Base-by-base conservation (phyloP, 2,888 invertebrate genomes). In the Drosophila subsilvestris region DNA sequence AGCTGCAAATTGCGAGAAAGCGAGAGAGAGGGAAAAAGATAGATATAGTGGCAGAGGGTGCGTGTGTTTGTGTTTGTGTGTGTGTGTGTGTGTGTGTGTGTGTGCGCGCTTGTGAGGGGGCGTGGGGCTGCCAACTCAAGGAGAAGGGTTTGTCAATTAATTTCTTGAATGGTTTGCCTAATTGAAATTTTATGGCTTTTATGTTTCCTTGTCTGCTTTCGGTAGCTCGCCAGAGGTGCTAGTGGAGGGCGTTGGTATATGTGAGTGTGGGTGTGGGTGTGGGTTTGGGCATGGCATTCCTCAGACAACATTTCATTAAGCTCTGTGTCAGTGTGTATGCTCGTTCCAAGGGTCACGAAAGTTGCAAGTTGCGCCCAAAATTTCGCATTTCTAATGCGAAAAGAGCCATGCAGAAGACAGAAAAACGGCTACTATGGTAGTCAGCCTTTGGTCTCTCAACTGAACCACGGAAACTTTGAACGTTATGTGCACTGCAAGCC, bases 91-190 rank as follows among this genome's bases (percentile, higher is more conserved):
- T 32, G 55, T 45, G 42, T 50, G 61, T 29, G 48, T 55, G 56
- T 37, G 47, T 3, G 2, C 3, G 25, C 22, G 22, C 2, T 9
- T 9, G 27, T 27, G 29, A 29, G 29, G 10, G 29, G 29, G 10
- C 1, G 32, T 32, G 17, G 56, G 68, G 78, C 62, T 47, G 63
- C 63, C 59, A 72, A 72, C 74, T 81, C 77, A 69, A 78, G 76
- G 59, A 83, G 73, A 73, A 73, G 76, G 76, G 78, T 75, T 83
- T 85, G 88, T 90, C 89, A 89, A 90, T 89, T 90, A 89, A 85
- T 88, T 90, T 89, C 80, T 75, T 79, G 81, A 89, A 89, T 86
- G 88, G 78, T 83, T 89, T 86, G 83, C 85, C 89, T 86, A 90
- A 90, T 90, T 90, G 89, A 89, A 89, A 88, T 90, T 89, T 88